phyloP scores from a whole-genome alignment of 2,797 vertebrate species.

The Hyperoplus lanceolatus region DNA sequence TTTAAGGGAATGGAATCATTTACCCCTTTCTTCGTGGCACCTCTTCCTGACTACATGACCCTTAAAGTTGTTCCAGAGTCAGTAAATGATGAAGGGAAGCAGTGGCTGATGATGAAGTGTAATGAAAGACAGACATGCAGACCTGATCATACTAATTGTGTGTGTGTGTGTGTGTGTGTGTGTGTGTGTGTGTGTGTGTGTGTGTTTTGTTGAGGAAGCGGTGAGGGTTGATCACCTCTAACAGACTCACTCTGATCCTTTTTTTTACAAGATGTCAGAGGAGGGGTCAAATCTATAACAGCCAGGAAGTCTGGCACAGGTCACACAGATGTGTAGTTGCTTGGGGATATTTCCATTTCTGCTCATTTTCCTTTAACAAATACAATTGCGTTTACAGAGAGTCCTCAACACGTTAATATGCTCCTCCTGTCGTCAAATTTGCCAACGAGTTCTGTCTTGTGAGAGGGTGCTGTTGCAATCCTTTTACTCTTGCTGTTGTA shows the following conservation, averaged over 20 bases:
- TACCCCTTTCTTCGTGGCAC: conserved; percentile 13
- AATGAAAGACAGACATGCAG: conserved; percentile 26
- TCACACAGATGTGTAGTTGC: conserved; percentile 61
- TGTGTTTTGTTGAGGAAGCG: not conserved
- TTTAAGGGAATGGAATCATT: conserved; percentile 37
- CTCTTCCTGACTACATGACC: conserved; percentile 1
- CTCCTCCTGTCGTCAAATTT: conserved; percentile 15
- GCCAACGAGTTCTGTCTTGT: conserved; percentile 39
- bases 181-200: conserved; percentile 2
- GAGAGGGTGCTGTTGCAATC: not conserved
- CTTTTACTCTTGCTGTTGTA: not conserved
- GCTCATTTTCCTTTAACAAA: conserved; percentile 36
- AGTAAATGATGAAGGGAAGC: conserved; percentile 14
- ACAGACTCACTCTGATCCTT: conserved; percentile 16
- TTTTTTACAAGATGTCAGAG: conserved; percentile 32
- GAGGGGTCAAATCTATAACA: conserved; percentile 34
- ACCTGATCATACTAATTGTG: conserved; percentile 8
- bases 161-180: conserved; percentile 7
- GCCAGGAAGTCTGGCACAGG: conserved; percentile 28
- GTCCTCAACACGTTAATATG: conserved; percentile 33
- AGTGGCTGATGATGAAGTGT: not conserved
- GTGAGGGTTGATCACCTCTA: conserved; percentile 17
- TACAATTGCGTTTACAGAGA: conserved; percentile 34
- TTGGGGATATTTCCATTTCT: conserved; percentile 43
- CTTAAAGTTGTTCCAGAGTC: conserved; percentile 5